Evolutionary conservation across 1,140 invertebrate genomes (phyloP).

Genomic region (Brachionus rubens): DNA sequence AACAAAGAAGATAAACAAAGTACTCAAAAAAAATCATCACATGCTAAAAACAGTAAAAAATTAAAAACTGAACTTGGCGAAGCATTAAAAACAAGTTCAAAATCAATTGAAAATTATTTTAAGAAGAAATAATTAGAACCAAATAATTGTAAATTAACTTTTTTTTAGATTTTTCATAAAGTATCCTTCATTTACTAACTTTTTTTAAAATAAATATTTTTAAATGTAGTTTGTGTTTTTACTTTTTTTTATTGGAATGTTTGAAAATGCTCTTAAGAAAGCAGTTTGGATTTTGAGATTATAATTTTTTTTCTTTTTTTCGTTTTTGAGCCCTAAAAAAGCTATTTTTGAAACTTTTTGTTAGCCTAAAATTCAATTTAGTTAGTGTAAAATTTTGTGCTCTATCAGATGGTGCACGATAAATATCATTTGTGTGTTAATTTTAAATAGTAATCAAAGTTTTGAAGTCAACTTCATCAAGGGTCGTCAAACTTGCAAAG

Average conservation of each 20-base stretch:
- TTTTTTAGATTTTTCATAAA: slow-evolving; percentile 6
- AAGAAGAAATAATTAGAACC: slow-evolving; percentile 3
- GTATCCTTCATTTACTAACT: too few relatives aligned
- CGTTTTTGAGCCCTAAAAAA: too few relatives aligned
- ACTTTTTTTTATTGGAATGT: neutral
- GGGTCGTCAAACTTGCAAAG: too few relatives aligned
- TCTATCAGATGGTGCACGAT: too few relatives aligned
- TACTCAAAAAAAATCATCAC: neutral
- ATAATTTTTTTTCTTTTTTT: too few relatives aligned
- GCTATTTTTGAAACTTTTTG: too few relatives aligned
- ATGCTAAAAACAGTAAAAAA: neutral
- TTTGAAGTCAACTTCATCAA: too few relatives aligned
- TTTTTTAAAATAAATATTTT: neutral
- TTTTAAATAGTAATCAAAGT: too few relatives aligned
- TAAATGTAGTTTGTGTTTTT: neutral
- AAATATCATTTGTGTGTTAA: too few relatives aligned
- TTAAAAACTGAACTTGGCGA: slow-evolving; percentile 20
- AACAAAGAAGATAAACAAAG: neutral
- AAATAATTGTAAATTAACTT: neutral
- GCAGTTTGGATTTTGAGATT: too few relatives aligned
- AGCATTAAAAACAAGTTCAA: neutral
- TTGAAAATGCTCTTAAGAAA: slow-evolving; percentile 14
- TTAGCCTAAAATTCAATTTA: too few relatives aligned
- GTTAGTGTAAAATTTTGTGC: too few relatives aligned
- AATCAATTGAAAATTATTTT: slow-evolving; percentile 30